Evolutionary conservation across 1,140 invertebrate genomes (phyloP), one percentile per base, ranked within the genome.

Genomic region (Brachionus sp.): DNA sequence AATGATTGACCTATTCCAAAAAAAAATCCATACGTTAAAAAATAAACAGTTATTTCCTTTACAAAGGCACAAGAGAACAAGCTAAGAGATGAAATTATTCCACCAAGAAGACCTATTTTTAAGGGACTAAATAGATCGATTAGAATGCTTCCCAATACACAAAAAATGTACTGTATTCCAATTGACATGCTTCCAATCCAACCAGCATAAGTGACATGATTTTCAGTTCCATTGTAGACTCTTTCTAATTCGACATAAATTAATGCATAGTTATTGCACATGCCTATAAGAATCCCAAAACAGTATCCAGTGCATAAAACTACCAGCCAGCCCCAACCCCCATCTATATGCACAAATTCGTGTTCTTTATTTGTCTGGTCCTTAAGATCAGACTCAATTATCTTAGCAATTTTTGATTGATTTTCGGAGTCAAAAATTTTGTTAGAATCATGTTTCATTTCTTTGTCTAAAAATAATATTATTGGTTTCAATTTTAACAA

Each of bases 181-280:
- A 62, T 25, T 0, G 50, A 80, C 46, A 80, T 44, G 13, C 50
- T 62, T 29, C 77, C 77, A 44, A 80, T 80, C 50, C 77, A 66
- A 44, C 77, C 77, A 23, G 50, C 46, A 44, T 80, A 80, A 23
- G 33, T 39, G 3, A 80, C 77, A 62, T 80, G 77, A 80, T 80
- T 57, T 25, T 80, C 35, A 23, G 77, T 80, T 39, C 29, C 50
- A 44, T 80, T 80, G n/a, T 62, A 80, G 39, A 80, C 50, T 25
- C 50, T 50, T 39, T 80, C 77, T 5, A 80, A 35, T 80, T 80
- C 77, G 25, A 42, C 39, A 37, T 80, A 80, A 16, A 80, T 62
- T 29, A 80, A 44, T 5, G 77, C 77, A 25, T 80, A 80, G 42
- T 80, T 80, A 66, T 80, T 80, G 25, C 19, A 25, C 50, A 80